These are phyloP conservation scores for Darevskia mixta DNA, from an alignment of 2,797 vertebrate species.

Conservation along the genomic window DNA sequence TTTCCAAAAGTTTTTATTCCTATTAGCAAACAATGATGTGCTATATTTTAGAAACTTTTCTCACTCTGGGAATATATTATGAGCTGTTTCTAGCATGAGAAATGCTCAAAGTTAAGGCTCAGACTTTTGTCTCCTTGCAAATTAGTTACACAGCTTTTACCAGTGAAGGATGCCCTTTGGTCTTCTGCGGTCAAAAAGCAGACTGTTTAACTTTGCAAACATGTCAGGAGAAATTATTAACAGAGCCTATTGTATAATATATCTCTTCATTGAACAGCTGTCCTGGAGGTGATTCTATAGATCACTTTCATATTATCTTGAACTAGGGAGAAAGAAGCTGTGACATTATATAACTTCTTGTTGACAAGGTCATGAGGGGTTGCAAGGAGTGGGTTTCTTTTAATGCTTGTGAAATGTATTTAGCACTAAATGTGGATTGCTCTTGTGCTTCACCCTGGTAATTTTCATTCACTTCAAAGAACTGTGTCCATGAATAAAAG, in stretches of 20 bases:
- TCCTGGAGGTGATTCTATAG: slow-evolving; percentile 11
- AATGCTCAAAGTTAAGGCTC: background rate
- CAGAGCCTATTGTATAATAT: background rate
- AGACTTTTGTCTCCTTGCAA: background rate
- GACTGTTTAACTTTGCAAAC: background rate
- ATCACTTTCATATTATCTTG: background rate
- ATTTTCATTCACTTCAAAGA: slow-evolving; percentile 15
- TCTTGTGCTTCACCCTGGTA: background rate
- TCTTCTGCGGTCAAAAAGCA: slow-evolving; percentile 13
- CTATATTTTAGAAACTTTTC: background rate
- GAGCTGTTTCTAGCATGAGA: background rate
- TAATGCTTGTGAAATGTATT: background rate
- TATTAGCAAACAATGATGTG: background rate
- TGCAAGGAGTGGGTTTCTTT: background rate
- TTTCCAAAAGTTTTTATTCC: background rate
- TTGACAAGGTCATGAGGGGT: background rate
- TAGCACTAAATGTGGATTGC: background rate
- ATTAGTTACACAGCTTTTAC: background rate
- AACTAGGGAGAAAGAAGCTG: background rate
- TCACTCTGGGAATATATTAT: background rate
- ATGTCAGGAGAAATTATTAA: slow-evolving; percentile 40
- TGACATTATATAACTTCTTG: background rate
- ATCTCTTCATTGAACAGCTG: slow-evolving; percentile 18
- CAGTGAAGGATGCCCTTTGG: slow-evolving; percentile 2
- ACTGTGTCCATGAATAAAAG: background rate